Evolutionary conservation across 2,113 vertebrate species (phyloP), one percentile per base, ranked within the genome.

Genomic region (Pollimyrus isidori): DNA sequence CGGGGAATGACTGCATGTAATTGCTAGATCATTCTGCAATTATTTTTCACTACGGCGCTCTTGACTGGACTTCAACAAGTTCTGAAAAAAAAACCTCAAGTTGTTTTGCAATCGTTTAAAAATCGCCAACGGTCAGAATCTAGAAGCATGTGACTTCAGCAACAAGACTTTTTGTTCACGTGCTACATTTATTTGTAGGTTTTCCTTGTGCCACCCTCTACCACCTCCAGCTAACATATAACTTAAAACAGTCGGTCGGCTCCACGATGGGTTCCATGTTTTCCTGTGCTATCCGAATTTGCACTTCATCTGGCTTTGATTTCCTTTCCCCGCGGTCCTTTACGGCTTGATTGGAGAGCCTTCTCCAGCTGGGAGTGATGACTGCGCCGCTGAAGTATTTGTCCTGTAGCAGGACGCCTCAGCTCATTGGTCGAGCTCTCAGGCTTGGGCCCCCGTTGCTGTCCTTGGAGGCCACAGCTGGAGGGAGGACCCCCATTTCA

Each of bases 221-320:
- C 21, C 45, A 21, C 80, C 45, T 46, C 58, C 35, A 46, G 42
- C n/a, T 23, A 69, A 30, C 45, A 52, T 42, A 19, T 80, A 88
- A 89, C 48, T 35, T 91, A 95, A 95, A 96, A 89, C 96, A 96
- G 95, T 93, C 91, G 90, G 35, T n/a, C 26, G 50, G 52, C 93
- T 94, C 95, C 93, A 95, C 91, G 91, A 93, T 86, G 56, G 89
- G 88, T 91, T 93, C 94, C 89, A 90, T 93, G 93, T 94, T 95
- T 94, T 94, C 90, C 93, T 93, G 92, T 92, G 92, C 94, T 95
- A 91, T 94, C 93, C 95, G 95, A 95, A 93, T 95, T 94, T 93
- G 91, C 94, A 95, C 93, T 94, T 94, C 95, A 96, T 96, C 95
- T 96, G 96, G 94, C 95, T 96, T 93, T 93, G 94, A 96, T 96